phyloP scores from a whole-genome alignment of 2,888 invertebrate species.

The Eristalis tenax region DNA sequence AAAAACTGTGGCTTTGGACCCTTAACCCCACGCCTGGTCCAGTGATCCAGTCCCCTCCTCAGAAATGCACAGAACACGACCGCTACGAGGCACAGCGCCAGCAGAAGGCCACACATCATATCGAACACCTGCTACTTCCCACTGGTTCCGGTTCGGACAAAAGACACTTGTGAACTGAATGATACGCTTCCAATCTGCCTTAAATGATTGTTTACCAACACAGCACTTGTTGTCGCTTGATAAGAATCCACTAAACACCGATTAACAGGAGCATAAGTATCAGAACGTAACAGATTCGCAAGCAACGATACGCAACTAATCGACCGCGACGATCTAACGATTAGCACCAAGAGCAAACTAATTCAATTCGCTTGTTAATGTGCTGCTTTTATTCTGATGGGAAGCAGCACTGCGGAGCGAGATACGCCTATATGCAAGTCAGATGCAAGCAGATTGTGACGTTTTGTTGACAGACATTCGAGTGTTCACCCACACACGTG shows the following conservation, averaged over 20 bases:
- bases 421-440: neutral
- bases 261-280: neutral
- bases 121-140: neutral
- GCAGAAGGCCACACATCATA: neutral
- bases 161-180: neutral
- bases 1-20: slow-evolving; percentile 78
- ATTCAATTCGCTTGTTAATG: neutral
- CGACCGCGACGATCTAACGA: neutral
- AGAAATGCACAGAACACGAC: slow-evolving; percentile 74
- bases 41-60: slow-evolving; percentile 78
- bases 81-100: slow-evolving; percentile 7
- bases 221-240: neutral
- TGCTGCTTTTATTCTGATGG: neutral
- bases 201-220: neutral
- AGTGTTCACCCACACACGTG: neutral
- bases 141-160: neutral
- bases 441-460: neutral
- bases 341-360: neutral
- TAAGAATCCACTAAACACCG: neutral
- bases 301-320: neutral
- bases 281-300: neutral
- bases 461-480: neutral
- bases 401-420: neutral
- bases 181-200: neutral
- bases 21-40: slow-evolving; percentile 79